Evolutionary conservation across 1,140 invertebrate genomes (phyloP).

Genomic region (Notospermus geniculatus): DNA sequence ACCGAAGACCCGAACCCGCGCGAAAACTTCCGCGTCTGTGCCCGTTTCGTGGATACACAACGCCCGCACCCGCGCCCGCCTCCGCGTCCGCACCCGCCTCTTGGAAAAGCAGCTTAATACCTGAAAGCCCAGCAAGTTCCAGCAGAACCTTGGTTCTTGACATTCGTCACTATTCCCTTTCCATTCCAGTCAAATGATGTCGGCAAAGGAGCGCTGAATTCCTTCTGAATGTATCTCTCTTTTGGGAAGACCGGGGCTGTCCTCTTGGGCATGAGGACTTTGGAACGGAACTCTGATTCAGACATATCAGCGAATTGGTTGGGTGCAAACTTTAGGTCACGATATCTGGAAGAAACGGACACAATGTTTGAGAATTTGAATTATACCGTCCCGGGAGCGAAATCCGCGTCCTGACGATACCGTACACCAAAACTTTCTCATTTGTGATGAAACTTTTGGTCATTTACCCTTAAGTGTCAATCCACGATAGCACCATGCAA

Average conservation of each 20-base stretch:
- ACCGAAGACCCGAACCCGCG: too few species aligned
- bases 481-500: too few species aligned
- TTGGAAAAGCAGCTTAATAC: slow-evolving; percentile 21
- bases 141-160: slow-evolving; percentile 56
- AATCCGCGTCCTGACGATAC: too few species aligned
- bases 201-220: slow-evolving; percentile 22
- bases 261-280: slow-evolving; percentile 36
- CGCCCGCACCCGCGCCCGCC: too few species aligned
- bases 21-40: too few species aligned
- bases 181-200: slow-evolving; percentile 54
- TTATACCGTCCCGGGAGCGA: too few species aligned
- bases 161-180: slow-evolving; percentile 52
- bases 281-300: slow-evolving; percentile 32
- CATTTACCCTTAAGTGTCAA: too few species aligned
- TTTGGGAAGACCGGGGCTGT: slow-evolving; percentile 13
- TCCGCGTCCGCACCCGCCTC: too few species aligned
- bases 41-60: too few species aligned
- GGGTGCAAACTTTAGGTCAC: slow-evolving; percentile 28
- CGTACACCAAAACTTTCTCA: too few species aligned
- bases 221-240: slow-evolving; percentile 18
- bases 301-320: slow-evolving; percentile 44
- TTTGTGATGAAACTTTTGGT: too few species aligned
- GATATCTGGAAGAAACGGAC: slow-evolving; percentile 22
- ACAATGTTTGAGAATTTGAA: too few species aligned
- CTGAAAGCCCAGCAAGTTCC: slow-evolving; percentile 51